Base-by-base conservation (phyloP, 2,888 invertebrate genomes). In the Agonopterix alstromeriana region DNA sequence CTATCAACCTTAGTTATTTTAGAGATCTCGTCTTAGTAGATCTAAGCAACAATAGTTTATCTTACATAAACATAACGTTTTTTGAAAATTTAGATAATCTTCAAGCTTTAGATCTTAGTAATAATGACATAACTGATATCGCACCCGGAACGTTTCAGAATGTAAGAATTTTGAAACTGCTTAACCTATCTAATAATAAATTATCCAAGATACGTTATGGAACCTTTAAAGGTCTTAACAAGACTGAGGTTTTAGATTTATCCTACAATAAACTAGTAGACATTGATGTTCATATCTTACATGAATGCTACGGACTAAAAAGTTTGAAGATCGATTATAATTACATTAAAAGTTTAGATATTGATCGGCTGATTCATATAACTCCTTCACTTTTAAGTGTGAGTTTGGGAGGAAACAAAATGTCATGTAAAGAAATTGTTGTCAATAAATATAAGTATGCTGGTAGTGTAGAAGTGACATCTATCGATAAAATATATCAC, bases 371-470 rank as follows among this genome's bases (percentile, higher is more conserved):
- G n/a, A 58, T 74, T 42, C 52, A 61, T 10, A 60, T 73, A 0
- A 58, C 70, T n/a, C 66, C 76, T n/a, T 77, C 74, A 49, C 56
- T 87, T 40, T 69, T 56, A 35, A 63, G 60, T 17, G 49, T 87
- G 40, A 87, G 87, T 57, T 57, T 87, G 42, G 87, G 87, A 2
- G 84, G 84, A 7, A 87, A 87, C 58, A 80, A 78, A 9, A 65
- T 87, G 45, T 65, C 73, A 8, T 87, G 87, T 57, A 77, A 72
- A 52, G 82, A 84, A 60, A 77, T 87, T 36, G 73, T 85, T 27
- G 53, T 42, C 11, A 42, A 42, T 65, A n/a, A 71, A 74, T 47
- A 65, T 54, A 36, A 66, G 55, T 36, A 66, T 60, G 44, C 48
- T 3, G n/a, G 38, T n/a, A n/a, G 11, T 8, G 8, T 42, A 12